Conservation (phyloP, 2,113 vertebrate genomes). For the Esox niger region DNA sequence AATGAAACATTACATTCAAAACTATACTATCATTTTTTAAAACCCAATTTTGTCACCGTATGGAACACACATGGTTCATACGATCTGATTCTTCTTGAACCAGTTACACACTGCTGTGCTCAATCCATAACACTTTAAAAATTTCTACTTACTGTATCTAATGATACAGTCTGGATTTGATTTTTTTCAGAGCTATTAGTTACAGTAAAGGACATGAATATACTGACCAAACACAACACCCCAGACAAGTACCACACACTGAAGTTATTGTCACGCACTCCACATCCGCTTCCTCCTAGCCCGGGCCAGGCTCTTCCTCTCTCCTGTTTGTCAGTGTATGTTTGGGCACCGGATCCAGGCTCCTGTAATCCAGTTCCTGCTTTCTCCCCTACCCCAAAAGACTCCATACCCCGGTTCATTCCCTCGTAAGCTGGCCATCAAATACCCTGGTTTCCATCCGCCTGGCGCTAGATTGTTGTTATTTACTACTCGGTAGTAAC, state of each 20-base stretch:
- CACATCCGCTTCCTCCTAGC: no score
- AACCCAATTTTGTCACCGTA: constrained; percentile 7
- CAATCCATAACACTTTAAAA: background rate
- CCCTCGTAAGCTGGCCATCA: no score
- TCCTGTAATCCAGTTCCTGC: no score
- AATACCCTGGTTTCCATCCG: no score
- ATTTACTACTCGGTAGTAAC: no score
- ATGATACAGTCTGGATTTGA: background rate
- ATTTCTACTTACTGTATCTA: background rate
- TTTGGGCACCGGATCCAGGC: no score
- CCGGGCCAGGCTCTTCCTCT: no score
- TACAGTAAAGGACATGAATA: background rate
- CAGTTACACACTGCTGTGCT: background rate
- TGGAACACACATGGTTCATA: background rate
- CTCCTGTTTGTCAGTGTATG: no score
- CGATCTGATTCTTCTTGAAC: background rate
- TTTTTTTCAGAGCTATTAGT: background rate
- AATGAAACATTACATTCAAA: constrained; percentile 5
- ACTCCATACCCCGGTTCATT: no score
- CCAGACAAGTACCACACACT: background rate
- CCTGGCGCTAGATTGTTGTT: no score
- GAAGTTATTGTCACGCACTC: no score
- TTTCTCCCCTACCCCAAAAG: no score
- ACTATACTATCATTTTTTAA: constrained; percentile 9
- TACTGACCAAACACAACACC: background rate